These are phyloP conservation scores for Cololabis saira DNA, from an alignment of 2,113 vertebrate genomes.

Conservation along the genomic window DNA sequence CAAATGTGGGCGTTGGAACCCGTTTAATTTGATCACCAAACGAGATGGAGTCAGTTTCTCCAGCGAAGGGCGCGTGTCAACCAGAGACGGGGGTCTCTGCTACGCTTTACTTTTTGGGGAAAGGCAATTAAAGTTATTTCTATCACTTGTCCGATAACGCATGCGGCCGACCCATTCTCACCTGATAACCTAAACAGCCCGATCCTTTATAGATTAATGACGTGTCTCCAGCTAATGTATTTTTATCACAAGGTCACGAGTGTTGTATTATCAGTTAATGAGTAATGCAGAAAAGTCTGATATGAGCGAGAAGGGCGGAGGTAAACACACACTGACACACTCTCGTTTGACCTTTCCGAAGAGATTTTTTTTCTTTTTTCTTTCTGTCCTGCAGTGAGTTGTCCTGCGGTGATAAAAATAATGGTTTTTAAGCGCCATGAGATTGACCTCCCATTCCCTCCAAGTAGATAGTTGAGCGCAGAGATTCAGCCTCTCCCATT, in stretches of 20 bases:
- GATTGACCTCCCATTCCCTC: constrained; percentile 65
- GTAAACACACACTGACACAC: constrained; percentile 69
- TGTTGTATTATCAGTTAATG: constrained; percentile 83
- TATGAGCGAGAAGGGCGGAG: constrained; percentile 52
- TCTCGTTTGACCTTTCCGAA: constrained; percentile 76
- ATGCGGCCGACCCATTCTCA: constrained; percentile 42
- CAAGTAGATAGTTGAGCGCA: constrained; percentile 50
- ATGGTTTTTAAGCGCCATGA: constrained; percentile 71
- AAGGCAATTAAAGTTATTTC: constrained; percentile 51
- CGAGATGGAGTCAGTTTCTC: constrained; percentile 8
- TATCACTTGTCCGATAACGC: constrained; percentile 51
- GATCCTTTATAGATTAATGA: constrained; percentile 74
- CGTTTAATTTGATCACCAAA: neutral
- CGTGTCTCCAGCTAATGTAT: constrained; percentile 70
- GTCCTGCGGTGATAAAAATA: constrained; percentile 79
- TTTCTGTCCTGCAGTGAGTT: constrained; percentile 62
- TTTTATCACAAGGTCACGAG: constrained; percentile 79
- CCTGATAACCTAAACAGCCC: constrained; percentile 72
- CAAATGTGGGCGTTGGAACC: too few species aligned
- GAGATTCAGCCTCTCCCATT: constrained; percentile 51
- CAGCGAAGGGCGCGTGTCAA: neutral
- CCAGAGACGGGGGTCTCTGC: constrained; percentile 16
- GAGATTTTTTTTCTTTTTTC: constrained; percentile 48
- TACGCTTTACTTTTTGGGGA: constrained; percentile 21
- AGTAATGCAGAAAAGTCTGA: constrained; percentile 74